Percentiles rank a stretch among this genome's conserved stretches.
These are phyloP conservation scores for Carollia perspicillata DNA, from an alignment of 2,113 vertebrate species.

Conservation along the genomic window DNA sequence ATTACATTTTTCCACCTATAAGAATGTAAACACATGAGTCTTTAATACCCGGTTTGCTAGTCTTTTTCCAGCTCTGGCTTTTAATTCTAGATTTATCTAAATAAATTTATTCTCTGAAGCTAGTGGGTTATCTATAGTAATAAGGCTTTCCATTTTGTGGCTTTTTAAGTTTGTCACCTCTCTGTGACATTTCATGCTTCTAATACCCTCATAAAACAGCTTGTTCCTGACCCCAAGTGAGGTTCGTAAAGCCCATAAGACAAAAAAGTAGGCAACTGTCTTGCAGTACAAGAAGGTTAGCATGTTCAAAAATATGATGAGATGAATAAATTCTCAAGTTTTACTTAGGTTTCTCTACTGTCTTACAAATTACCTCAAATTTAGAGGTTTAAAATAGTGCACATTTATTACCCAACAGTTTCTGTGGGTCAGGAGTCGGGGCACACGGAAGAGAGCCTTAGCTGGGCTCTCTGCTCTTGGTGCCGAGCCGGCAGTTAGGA, in stretches of 20 bases:
- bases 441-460: background rate
- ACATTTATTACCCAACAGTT: background rate
- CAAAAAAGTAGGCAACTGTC: background rate
- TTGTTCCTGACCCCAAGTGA: background rate
- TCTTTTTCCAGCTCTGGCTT: background rate
- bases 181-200: background rate
- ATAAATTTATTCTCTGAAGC: background rate
- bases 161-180: background rate
- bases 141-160: background rate
- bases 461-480: background rate
- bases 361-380: background rate
- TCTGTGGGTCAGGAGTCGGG: background rate
- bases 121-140: background rate
- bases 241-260: background rate
- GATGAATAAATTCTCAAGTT: background rate
- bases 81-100: slow-evolving; percentile 10
- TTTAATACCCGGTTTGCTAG: background rate
- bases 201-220: background rate
- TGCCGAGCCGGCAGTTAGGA: background rate
- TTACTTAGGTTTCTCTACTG: background rate
- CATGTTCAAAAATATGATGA: background rate
- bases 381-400: background rate
- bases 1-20: background rate
- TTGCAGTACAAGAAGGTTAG: background rate
- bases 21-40: background rate